Evolutionary conservation across 2,888 invertebrate genomes (phyloP).

Genomic region (Acleris sparsana): DNA sequence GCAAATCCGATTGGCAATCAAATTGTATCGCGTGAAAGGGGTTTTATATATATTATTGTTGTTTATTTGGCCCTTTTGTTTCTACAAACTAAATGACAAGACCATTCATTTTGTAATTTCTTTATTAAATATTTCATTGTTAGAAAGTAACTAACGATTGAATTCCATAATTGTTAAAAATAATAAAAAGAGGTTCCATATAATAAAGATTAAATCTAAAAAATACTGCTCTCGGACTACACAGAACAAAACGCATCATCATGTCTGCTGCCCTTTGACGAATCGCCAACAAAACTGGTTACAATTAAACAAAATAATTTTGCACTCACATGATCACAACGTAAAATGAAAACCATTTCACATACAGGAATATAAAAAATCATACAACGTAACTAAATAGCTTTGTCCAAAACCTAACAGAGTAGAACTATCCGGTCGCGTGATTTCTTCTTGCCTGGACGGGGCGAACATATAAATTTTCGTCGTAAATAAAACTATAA

Average conservation of each 20-base stretch:
- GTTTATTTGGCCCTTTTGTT: neutral
- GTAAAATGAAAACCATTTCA: constrained; percentile 81
- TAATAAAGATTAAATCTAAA: constrained; percentile 80
- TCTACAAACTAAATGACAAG: constrained; percentile 52
- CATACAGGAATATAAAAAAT: constrained; percentile 74
- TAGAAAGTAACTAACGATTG: constrained; percentile 84
- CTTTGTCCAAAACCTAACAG: constrained; percentile 36
- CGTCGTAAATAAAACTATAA: constrained; percentile 32
- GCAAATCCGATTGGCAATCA: too few species aligned
- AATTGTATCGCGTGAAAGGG: too few species aligned
- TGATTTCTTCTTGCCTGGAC: constrained; percentile 20
- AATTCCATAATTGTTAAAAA: constrained; percentile 79
- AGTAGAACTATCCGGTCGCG: constrained; percentile 39
- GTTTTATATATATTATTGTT: too few species aligned
- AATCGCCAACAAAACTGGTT: constrained; percentile 69
- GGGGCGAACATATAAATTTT: constrained; percentile 27
- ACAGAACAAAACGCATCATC: constrained; percentile 70
- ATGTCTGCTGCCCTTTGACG: constrained; percentile 76
- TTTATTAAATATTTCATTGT: constrained; percentile 84
- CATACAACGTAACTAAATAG: constrained; percentile 51
- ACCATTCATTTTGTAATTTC: constrained; percentile 75
- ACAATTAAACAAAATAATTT: constrained; percentile 70
- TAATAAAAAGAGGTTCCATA: constrained; percentile 66
- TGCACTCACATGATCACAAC: constrained; percentile 83
- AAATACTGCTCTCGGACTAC: constrained; percentile 82